phyloP scores from a whole-genome alignment of 2,888 invertebrate genomes.

The Oxystoma pomonae region DNA sequence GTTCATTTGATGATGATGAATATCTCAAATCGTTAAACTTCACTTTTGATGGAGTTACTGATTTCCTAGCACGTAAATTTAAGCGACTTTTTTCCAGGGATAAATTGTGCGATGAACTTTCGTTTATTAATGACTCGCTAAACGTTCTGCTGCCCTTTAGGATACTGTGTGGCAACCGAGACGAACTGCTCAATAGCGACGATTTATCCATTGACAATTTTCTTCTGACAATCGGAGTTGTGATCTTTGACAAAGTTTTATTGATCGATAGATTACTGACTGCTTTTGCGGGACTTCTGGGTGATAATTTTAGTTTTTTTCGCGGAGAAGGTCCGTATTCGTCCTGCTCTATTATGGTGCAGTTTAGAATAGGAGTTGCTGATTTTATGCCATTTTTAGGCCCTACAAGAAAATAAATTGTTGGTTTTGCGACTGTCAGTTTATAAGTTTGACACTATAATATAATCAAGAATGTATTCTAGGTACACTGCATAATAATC shows the following conservation, averaged over 20 bases:
- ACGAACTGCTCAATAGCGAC: not conserved
- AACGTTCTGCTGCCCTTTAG: slow-evolving; percentile 51
- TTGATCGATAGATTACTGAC: slow-evolving; percentile 6
- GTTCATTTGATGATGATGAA: slow-evolving; percentile 25
- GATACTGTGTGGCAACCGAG: slow-evolving; percentile 59
- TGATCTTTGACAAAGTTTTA: slow-evolving; percentile 41
- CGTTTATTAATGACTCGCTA: slow-evolving; percentile 13
- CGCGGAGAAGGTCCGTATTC: slow-evolving; percentile 25
- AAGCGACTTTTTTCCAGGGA: slow-evolving; percentile 1
- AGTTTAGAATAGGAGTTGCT: not conserved
- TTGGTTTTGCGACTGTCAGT: too few species aligned
- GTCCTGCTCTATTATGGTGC: slow-evolving; percentile 22
- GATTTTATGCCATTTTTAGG: slow-evolving; percentile 9
- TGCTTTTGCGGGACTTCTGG: slow-evolving; percentile 22
- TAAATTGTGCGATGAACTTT: slow-evolving; percentile 10
- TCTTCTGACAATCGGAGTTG: slow-evolving; percentile 55
- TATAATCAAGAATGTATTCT: too few species aligned
- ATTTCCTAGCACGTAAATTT: not conserved
- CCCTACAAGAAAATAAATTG: not conserved
- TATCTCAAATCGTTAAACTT: slow-evolving; percentile 16
- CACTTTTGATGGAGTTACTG: not conserved
- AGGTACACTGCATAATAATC: too few species aligned
- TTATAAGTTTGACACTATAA: too few species aligned
- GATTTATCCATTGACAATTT: slow-evolving; percentile 34
- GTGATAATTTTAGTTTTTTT: slow-evolving; percentile 35